Percentiles rank a stretch among this genome's conserved stretches.
Conservation (phyloP, 1,140 invertebrate species). For the Kradibia gibbosae region DNA sequence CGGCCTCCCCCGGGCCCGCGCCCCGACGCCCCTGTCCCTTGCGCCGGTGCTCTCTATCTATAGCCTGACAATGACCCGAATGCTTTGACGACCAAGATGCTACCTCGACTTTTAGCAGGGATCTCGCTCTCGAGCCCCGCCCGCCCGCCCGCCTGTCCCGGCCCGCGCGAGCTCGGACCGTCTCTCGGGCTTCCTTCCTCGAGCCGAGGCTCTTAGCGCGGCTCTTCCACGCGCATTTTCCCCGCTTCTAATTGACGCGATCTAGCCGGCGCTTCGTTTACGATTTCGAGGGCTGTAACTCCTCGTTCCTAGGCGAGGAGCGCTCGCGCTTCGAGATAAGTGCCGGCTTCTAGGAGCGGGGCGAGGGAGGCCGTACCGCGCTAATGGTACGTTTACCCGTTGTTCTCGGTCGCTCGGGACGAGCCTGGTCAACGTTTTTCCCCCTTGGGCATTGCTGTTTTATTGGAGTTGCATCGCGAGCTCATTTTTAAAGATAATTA, state of each 20-base stretch:
- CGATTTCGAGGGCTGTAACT: neutral
- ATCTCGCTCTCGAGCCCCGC: neutral
- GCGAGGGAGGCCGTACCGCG: neutral
- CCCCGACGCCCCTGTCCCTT: neutral
- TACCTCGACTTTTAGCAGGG: constrained; percentile 45
- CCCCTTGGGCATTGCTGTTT: neutral
- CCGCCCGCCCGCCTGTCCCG: neutral
- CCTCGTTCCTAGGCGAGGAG: neutral
- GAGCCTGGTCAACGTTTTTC: neutral
- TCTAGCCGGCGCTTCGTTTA: neutral
- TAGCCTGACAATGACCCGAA: constrained; percentile 70
- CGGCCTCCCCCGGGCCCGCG: constrained; percentile 47
- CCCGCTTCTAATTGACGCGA: neutral
- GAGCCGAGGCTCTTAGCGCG: neutral
- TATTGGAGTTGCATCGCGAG: neutral
- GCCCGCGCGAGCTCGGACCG: neutral
- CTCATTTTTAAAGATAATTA: constrained; percentile 14
- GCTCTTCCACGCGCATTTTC: neutral
- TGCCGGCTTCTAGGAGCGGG: too few relatives aligned
- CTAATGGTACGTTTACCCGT: neutral
- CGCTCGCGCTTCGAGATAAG: neutral
- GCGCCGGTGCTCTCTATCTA: constrained; percentile 59
- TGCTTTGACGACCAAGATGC: constrained; percentile 57
- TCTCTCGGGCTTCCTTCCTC: neutral
- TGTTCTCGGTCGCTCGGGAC: neutral